Conservation (phyloP, 2,797 vertebrate species). For the Rhodeus uyekii region DNA sequence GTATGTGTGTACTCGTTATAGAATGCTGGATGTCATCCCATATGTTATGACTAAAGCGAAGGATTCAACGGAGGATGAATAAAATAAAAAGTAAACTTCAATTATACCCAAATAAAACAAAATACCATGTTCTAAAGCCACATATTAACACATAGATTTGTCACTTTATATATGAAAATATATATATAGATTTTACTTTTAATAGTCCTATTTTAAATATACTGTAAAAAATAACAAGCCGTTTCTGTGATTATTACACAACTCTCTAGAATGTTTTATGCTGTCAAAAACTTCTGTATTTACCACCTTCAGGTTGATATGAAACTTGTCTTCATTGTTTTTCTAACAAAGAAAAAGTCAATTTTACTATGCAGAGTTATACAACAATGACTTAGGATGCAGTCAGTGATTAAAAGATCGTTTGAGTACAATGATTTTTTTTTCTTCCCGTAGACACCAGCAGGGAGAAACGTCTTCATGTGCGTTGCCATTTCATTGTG, state of each 20-base stretch:
- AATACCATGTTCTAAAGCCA: not conserved
- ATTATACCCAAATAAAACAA: not conserved
- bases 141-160: not conserved
- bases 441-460: conserved; percentile 30
- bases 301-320: not conserved
- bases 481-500: conserved; percentile 41
- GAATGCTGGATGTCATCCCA: conserved; percentile 8
- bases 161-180: not conserved
- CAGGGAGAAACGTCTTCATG: conserved; percentile 31
- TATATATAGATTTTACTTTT: not conserved
- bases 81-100: not conserved
- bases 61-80: not conserved
- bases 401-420: not conserved
- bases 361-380: not conserved
- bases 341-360: not conserved
- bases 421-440: not conserved
- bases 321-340: not conserved
- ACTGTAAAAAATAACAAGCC: not conserved
- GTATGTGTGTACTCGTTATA: conserved; percentile 14
- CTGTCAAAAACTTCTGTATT: not conserved
- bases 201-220: not conserved
- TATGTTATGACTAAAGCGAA: conserved; percentile 6
- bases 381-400: not conserved
- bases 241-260: not conserved
- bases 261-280: not conserved